Percentiles rank a stretch among this genome's conserved stretches.
phyloP scores from a whole-genome alignment of 2,113 vertebrate genomes.

The Scartelaos histophorus region DNA sequence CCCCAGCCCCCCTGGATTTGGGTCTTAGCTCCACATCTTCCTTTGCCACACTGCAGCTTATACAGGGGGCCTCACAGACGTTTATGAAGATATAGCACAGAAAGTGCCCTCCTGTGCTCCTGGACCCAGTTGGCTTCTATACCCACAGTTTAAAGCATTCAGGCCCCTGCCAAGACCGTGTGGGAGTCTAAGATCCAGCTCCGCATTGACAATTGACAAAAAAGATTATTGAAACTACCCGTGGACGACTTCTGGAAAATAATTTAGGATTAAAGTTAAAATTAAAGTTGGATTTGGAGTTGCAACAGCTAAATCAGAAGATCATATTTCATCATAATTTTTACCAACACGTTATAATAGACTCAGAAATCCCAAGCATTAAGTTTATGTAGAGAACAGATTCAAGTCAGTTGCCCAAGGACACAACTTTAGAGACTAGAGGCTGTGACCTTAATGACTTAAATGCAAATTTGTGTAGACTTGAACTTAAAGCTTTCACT shows the following conservation, averaged over 20 bases:
- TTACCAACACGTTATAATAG: background rate
- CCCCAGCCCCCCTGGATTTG: slow-evolving; percentile 64
- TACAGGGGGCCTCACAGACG: slow-evolving; percentile 58
- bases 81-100: slow-evolving; percentile 46
- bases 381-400: background rate
- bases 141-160: slow-evolving; percentile 52
- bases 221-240: background rate
- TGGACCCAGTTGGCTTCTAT: slow-evolving; percentile 39
- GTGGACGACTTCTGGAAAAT: background rate
- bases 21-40: slow-evolving; percentile 68
- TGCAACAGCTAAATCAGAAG: too few species aligned
- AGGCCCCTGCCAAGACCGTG: slow-evolving; percentile 39
- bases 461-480: too few species aligned
- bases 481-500: too few species aligned
- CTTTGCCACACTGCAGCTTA: slow-evolving; percentile 40
- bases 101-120: slow-evolving; percentile 27
- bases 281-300: background rate
- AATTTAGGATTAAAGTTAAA: background rate
- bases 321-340: background rate
- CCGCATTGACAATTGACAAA: background rate
- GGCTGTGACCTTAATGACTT: too few species aligned
- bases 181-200: slow-evolving; percentile 18
- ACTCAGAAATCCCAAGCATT: background rate
- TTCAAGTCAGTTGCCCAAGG: background rate
- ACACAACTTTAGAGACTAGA: too few species aligned